A percentile compares a stretch with the other conserved stretches of the same genome.
Evolutionary conservation across 2,113 vertebrate genomes (phyloP).

Genomic region (Maccullochella peelii): DNA sequence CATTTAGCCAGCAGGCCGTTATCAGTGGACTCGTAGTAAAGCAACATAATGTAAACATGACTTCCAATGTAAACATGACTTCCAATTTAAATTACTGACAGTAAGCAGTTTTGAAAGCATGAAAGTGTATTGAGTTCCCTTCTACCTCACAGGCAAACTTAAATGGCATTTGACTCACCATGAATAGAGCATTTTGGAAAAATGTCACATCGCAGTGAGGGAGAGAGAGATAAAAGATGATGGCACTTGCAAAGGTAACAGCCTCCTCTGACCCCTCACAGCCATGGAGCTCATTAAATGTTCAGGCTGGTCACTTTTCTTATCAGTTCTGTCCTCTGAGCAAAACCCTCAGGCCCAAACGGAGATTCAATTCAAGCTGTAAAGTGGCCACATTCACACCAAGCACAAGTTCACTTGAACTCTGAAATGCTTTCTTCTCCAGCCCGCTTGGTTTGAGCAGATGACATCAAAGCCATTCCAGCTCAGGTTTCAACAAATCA

Average conservation of each 20-base stretch:
- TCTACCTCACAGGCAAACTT: constrained; percentile 13
- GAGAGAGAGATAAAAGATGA: constrained; percentile 14
- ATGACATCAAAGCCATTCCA: constrained; percentile 2
- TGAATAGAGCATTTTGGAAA: constrained; percentile 31
- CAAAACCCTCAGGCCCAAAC: constrained; percentile 24
- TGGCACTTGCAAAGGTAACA: constrained; percentile 35
- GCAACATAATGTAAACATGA: constrained; percentile 2
- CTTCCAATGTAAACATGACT: constrained; percentile 13
- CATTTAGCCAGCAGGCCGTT: constrained; percentile 10
- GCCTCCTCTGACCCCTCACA: constrained; percentile 28
- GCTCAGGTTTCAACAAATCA: not conserved
- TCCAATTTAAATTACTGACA: constrained; percentile 14
- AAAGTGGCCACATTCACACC: constrained; percentile 14
- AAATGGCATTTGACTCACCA: constrained; percentile 15
- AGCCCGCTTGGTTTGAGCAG: not conserved
- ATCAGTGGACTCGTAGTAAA: constrained; percentile 1
- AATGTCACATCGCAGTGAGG: constrained; percentile 42
- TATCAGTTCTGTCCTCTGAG: constrained; percentile 47
- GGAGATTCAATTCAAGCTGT: constrained; percentile 9
- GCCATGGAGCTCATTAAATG: constrained; percentile 39
- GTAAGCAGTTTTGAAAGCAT: constrained; percentile 14
- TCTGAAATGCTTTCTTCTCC: constrained; percentile 5
- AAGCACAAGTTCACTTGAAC: not conserved
- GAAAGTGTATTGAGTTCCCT: not conserved
- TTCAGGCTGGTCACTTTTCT: constrained; percentile 32